Base-by-base conservation (phyloP, 1,140 invertebrate genomes). In the Vanessa atalanta region DNA sequence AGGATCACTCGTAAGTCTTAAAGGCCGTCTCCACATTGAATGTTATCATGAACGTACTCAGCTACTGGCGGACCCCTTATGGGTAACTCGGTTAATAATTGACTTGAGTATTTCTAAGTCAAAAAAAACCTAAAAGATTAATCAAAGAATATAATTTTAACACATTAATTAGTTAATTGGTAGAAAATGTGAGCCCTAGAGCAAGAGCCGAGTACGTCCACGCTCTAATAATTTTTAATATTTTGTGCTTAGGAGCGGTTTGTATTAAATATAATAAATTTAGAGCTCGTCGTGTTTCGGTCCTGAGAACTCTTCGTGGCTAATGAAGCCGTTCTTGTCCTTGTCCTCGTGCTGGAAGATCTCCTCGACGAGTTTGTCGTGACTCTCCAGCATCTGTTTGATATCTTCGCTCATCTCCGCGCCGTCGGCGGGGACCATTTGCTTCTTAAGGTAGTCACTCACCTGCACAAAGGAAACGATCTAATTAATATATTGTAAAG, bases 331-430 rank as follows among this genome's bases (percentile, higher is more conserved):
- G 86, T 98, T 98, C 91, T 97, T 98, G 90, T 99, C 97, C 88
- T 97, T 97, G 88, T 99, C 98, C 93, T 99, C 98, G 87, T 99
- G 98, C 88, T 98, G 97, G 95, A 99, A 99, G 78, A 99, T 99
- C 85, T 99, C 98, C 88, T 98, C 97, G 2, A 99, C 97, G 23
- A 99, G 94, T 88, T 98, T 98, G 87, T 98, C 97, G 88, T 98
- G 97, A 83, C 98, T 97, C 65, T 95, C 96, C 43, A 98, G 85
- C 95, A 98, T 97, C 83, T 96, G 96, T 84, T 97, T 97, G 75
- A 97, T 94, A 82, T 97, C 97, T 12, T 97, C 96, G 65, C 94
- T 96, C 64, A 94, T 93, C 74, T 96, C 95, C 64, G 94, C 94
- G 15, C 94, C 94, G 77, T 96, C 95, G 1, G 96, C 95, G 64